Evolutionary conservation across 2,888 invertebrate species (phyloP).

Genomic region (Pristionchus arcanus): DNA sequence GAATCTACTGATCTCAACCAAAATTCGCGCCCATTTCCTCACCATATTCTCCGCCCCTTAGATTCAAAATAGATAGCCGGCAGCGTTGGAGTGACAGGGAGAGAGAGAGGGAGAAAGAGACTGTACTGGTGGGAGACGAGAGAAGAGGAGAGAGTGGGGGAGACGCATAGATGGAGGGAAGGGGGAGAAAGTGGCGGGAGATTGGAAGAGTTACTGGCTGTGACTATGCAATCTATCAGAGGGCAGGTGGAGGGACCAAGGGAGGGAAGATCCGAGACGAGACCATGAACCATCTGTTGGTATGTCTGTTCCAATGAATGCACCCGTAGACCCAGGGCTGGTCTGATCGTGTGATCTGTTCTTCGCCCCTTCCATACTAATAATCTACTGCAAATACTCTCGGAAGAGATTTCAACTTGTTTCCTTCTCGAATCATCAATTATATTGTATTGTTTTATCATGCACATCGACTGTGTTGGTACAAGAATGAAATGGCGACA

Average conservation of each 20-base stretch:
- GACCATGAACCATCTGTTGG: constrained; percentile 2
- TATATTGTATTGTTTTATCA: constrained; percentile 2
- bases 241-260: background rate
- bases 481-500: constrained; percentile 12
- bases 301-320: background rate
- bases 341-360: background rate
- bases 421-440: background rate
- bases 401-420: constrained; percentile 19
- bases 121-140: constrained; percentile 50
- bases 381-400: constrained; percentile 1
- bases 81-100: constrained; percentile 46
- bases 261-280: background rate
- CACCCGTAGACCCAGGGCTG: background rate
- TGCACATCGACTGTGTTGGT: constrained; percentile 30
- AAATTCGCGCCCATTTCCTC: constrained; percentile 1
- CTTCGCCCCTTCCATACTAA: background rate
- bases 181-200: constrained; percentile 56
- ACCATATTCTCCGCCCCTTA: constrained; percentile 29
- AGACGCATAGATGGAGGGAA: constrained; percentile 39
- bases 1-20: background rate
- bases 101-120: constrained; percentile 54
- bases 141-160: constrained; percentile 46
- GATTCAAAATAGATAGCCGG: background rate
- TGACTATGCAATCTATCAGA: constrained; percentile 30
- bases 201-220: constrained; percentile 28